phyloP scores from a whole-genome alignment of 2,113 vertebrate genomes.

The Gallinago jamesoni region DNA sequence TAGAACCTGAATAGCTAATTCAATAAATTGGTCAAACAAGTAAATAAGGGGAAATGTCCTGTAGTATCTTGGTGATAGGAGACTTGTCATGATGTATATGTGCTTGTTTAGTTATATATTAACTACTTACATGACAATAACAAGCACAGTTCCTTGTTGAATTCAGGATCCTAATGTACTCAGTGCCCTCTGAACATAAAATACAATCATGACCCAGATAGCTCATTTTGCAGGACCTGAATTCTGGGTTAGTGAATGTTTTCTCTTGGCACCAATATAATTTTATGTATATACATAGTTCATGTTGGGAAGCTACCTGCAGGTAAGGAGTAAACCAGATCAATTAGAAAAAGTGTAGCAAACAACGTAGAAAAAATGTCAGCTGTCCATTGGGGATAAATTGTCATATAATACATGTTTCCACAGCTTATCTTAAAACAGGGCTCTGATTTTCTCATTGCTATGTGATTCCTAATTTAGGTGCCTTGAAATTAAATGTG shows the following conservation, averaged over 20 bases:
- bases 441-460: neutral
- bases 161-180: neutral
- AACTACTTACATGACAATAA: neutral
- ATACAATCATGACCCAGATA: neutral
- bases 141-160: neutral
- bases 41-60: neutral
- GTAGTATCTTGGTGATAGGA: neutral
- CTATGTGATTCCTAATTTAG: neutral
- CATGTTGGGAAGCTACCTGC: neutral
- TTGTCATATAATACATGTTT: neutral
- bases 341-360: neutral
- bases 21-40: neutral
- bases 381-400: neutral
- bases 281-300: neutral
- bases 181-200: neutral
- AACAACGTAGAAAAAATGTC: neutral
- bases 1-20: neutral
- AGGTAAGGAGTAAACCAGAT: neutral
- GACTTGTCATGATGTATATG: neutral
- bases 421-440: neutral
- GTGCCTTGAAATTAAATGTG: neutral
- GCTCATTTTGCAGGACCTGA: neutral
- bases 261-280: neutral
- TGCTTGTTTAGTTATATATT: neutral
- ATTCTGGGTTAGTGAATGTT: neutral